Conservation (phyloP, 2,113 vertebrate genomes). For the Zosterops japonicus region DNA sequence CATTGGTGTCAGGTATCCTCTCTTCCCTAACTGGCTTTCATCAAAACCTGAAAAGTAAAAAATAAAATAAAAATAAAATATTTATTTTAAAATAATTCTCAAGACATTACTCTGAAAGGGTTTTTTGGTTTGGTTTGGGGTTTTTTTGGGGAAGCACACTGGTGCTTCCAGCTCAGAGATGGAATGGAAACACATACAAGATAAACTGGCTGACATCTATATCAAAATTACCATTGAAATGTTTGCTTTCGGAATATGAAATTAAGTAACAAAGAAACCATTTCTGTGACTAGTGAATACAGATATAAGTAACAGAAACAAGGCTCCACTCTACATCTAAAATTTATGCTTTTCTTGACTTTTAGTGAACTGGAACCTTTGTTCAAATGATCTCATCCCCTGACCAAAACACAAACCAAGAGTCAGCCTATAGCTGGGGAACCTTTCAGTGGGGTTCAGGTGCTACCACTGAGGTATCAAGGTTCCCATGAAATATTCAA, state of each 20-base stretch:
- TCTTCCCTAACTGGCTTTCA: constrained; percentile 77
- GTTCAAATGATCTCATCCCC: background rate
- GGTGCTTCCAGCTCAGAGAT: background rate
- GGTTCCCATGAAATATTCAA: background rate
- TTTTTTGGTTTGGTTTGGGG: too few relatives aligned
- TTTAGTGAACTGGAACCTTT: background rate
- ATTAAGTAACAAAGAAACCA: background rate
- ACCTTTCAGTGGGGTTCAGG: background rate
- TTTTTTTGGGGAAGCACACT: too few relatives aligned
- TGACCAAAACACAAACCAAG: background rate
- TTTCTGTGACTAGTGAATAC: background rate
- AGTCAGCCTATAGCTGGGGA: background rate
- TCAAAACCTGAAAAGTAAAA: constrained; percentile 46
- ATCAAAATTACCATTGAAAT: background rate
- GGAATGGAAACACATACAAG: background rate
- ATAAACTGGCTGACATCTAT: background rate
- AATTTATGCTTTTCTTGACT: background rate
- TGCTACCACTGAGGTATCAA: background rate
- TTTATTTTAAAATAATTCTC: background rate
- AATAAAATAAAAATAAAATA: background rate
- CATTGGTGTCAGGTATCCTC: constrained; percentile 88
- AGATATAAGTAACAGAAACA: background rate
- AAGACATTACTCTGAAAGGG: background rate
- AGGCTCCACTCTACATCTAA: background rate
- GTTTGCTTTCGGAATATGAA: background rate